Evolutionary conservation across 2,113 vertebrate genomes (phyloP), one percentile per base, ranked within the genome.

Genomic region (Labeo rohita): DNA sequence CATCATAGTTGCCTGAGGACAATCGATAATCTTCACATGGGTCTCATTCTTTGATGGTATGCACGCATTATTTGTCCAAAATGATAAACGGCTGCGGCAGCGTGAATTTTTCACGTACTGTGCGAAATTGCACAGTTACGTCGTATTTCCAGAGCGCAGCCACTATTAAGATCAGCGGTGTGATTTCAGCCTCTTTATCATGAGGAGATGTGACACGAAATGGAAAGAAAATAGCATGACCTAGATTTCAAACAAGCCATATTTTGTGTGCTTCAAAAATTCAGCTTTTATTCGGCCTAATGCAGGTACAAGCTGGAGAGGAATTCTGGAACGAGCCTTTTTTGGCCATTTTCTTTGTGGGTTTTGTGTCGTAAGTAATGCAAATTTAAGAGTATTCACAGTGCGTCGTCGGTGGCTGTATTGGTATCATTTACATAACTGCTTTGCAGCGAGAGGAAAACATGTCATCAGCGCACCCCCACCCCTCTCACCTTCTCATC

Each of bases 371-470:
- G 1, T 34, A 65, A 80, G 21, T 65, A 63, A 45, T 63, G 8
- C 59, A 45, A 3, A 80, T 16, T 28, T 10, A 65, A 28, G 39
- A 80, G 36, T 61, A 61, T 56, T 78, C 52, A 59, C 21, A 13
- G 36, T n/a, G 34, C 61, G 66, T 54, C 18, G 36, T 59, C 21
- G 2, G 47, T 52, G 47, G 56, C 78, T 49, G 21, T 52, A 23
- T 79, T 68, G n/a, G 45, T 63, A 82, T 82, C 18, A 70, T 83
- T 83, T 52, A 83, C 80, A 68, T 83, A 82, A 83, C 28, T 52
- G 79, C 34, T 70, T 39, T 54, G 23, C 47, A 70, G 15, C 16
- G 16, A 50, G 47, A 82, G 63, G 63, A 70, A 83, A 70, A 52
- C 65, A 50, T 83, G 80, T 83, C 65, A 66, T 68, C 61, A 68